Conservation (phyloP, 2,797 vertebrate genomes). For the Phrynocephalus forsythii region DNA sequence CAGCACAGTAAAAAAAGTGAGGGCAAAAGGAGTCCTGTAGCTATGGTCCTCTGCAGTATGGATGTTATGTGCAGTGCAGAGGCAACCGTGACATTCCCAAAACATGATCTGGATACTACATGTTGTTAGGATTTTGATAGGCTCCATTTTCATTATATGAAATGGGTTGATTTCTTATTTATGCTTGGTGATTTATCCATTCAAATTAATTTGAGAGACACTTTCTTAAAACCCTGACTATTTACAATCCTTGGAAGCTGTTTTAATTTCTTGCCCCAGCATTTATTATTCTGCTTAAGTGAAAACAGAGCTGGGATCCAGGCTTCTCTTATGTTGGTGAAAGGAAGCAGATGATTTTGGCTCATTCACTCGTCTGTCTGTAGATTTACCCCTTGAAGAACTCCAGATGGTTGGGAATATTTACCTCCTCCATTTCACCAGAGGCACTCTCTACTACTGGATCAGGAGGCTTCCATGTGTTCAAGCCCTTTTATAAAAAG, state of each 20-base stretch:
- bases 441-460: background rate
- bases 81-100: background rate
- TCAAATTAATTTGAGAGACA: no score
- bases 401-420: background rate
- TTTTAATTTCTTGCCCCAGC: background rate
- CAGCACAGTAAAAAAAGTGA: background rate
- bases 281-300: background rate
- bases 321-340: background rate
- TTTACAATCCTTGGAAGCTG: background rate
- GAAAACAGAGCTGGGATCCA: background rate
- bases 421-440: background rate
- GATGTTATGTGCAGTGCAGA: background rate
- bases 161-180: no score
- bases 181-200: no score
- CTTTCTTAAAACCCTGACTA: background rate
- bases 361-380: background rate
- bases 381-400: background rate
- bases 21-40: background rate
- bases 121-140: no score
- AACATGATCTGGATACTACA: background rate
- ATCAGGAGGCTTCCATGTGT: background rate
- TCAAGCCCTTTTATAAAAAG: background rate
- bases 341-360: background rate
- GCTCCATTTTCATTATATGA: no score
- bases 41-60: background rate